Evolutionary conservation across 2,113 vertebrate species (phyloP).

Genomic region (Antigone vipio): DNA sequence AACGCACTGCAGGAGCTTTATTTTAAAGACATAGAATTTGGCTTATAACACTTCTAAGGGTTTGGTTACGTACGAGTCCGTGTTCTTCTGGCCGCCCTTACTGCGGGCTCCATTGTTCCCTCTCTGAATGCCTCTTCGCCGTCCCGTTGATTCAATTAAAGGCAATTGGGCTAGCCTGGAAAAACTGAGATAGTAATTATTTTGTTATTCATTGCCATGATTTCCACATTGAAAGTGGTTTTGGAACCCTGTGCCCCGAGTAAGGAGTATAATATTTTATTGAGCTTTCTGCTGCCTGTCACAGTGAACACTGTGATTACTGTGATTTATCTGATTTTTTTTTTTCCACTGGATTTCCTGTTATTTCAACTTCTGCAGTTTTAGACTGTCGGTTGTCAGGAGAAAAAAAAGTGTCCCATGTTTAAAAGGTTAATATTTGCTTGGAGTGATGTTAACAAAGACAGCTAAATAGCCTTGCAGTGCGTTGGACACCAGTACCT

Average conservation of each 20-base stretch:
- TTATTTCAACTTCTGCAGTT: neutral
- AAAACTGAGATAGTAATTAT: neutral
- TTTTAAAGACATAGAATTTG: neutral
- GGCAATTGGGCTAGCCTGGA: neutral
- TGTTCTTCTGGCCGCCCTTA: neutral
- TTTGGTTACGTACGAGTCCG: accelerated
- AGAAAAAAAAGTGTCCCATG: neutral
- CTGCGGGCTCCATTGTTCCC: accelerated
- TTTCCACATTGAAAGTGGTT: neutral
- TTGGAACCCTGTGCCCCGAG: neutral
- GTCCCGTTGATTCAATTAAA: neutral
- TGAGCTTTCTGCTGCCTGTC: neutral
- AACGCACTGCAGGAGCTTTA: neutral
- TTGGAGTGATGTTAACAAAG: neutral
- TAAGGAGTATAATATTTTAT: neutral
- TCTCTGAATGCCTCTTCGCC: neutral
- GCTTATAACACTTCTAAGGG: neutral
- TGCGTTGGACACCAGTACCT: neutral
- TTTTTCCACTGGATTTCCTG: neutral
- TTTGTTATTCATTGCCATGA: neutral
- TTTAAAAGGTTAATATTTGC: neutral
- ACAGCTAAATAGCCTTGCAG: neutral
- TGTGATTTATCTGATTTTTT: neutral
- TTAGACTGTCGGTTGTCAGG: neutral
- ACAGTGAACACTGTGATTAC: neutral